phyloP scores from a whole-genome alignment of 1,140 invertebrate genomes.

The Apis florea region DNA sequence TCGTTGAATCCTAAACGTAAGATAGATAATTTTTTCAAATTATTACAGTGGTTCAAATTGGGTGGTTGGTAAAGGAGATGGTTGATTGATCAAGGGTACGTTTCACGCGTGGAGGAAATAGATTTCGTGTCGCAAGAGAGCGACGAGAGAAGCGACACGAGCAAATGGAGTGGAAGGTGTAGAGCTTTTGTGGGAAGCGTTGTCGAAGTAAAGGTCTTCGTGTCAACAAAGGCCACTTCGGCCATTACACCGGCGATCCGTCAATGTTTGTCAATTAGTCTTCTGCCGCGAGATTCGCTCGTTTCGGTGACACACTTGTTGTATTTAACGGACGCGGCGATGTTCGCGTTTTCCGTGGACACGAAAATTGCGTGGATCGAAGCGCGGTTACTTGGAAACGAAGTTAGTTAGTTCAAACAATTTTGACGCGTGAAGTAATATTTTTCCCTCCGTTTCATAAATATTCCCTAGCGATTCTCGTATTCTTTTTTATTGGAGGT shows the following conservation, averaged over 20 bases:
- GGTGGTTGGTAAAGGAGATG: too few species aligned
- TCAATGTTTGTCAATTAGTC: constrained; percentile 76
- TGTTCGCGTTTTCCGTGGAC: constrained; percentile 2
- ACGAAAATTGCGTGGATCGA: neutral
- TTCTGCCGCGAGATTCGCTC: constrained; percentile 54
- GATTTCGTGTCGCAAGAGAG: neutral
- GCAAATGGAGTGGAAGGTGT: constrained; percentile 70
- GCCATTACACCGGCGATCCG: constrained; percentile 56
- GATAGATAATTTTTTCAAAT: neutral
- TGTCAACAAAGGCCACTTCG: constrained; percentile 72
- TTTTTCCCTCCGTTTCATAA: too few species aligned
- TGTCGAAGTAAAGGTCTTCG: constrained; percentile 58
- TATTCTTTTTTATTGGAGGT: too few species aligned
- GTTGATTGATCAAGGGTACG: neutral
- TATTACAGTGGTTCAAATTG: too few species aligned
- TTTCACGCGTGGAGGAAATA: neutral
- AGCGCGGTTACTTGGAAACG: neutral
- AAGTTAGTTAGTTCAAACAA: too few species aligned
- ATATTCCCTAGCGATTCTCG: too few species aligned
- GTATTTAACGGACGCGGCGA: constrained; percentile 8
- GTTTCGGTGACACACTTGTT: constrained; percentile 52
- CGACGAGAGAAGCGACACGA: constrained; percentile 28
- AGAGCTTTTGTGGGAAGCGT: constrained; percentile 61
- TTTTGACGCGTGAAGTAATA: too few species aligned
- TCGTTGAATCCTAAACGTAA: too few species aligned